These are phyloP conservation scores for Cranoglanis bouderius DNA, from an alignment of 2,113 vertebrate species.

Conservation along the genomic window DNA sequence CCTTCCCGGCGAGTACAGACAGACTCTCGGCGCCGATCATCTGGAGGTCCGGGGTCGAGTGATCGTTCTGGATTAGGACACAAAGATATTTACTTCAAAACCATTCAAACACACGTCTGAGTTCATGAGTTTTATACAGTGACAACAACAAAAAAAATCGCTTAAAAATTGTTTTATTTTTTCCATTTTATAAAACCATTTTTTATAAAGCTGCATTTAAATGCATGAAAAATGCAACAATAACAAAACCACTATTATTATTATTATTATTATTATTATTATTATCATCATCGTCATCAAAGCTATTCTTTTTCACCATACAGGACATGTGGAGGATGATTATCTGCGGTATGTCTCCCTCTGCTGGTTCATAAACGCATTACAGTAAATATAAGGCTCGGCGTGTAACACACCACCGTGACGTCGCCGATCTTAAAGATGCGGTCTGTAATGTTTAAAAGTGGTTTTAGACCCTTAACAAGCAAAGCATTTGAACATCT, in stretches of 20 bases:
- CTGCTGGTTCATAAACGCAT: constrained; percentile 33
- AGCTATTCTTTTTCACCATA: not conserved
- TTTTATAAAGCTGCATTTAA: not conserved
- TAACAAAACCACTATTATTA: not conserved
- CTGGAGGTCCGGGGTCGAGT: constrained; percentile 74
- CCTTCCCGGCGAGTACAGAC: constrained; percentile 78
- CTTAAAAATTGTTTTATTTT: not conserved
- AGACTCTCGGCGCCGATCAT: constrained; percentile 78
- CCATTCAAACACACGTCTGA: not conserved
- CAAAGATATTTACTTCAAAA: not conserved
- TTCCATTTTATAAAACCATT: not conserved
- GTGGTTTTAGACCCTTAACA: not conserved
- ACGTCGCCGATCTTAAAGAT: not conserved
- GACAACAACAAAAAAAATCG: not conserved
- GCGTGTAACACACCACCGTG: too few species aligned
- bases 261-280: not conserved
- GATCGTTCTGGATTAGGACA: constrained; percentile 69
- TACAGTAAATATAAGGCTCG: not conserved
- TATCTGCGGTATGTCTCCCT: constrained; percentile 17
- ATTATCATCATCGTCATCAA: not conserved
- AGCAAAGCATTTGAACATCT: not conserved
- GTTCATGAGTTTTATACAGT: not conserved
- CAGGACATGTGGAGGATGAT: not conserved
- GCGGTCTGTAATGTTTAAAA: not conserved
- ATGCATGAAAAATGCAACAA: not conserved